These are phyloP conservation scores for Calidris pugnax DNA, from an alignment of 2,113 vertebrate genomes.

Conservation along the genomic window DNA sequence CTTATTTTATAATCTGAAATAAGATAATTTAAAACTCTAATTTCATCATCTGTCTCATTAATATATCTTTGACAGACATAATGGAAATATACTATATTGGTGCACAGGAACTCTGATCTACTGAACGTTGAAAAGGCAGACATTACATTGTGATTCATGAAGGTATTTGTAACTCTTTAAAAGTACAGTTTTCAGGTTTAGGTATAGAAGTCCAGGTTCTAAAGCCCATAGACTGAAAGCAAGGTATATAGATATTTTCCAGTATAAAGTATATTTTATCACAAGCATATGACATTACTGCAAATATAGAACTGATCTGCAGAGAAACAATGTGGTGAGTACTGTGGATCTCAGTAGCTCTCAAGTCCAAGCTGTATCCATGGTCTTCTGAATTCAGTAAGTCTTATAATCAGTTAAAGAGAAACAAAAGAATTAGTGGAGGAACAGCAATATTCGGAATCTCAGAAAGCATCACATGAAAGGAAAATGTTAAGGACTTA, in stretches of 20 bases:
- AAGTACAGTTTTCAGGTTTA: neutral
- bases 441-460: neutral
- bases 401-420: neutral
- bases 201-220: neutral
- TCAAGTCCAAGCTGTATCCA: neutral
- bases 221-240: neutral
- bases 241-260: neutral
- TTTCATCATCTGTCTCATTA: neutral
- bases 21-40: neutral
- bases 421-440: neutral
- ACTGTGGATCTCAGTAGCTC: neutral
- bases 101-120: neutral
- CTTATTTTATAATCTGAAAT: neutral
- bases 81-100: neutral
- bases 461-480: neutral
- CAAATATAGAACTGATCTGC: neutral
- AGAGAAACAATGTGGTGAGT: neutral
- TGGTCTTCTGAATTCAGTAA: neutral
- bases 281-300: neutral
- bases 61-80: neutral
- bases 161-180: neutral
- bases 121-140: neutral
- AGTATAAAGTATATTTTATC: neutral
- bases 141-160: neutral
- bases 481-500: neutral